A percentile compares a stretch with the other conserved stretches of the same genome.
Evolutionary conservation across 2,888 invertebrate genomes (phyloP).

Genomic region (Scaptomyza tumidula): DNA sequence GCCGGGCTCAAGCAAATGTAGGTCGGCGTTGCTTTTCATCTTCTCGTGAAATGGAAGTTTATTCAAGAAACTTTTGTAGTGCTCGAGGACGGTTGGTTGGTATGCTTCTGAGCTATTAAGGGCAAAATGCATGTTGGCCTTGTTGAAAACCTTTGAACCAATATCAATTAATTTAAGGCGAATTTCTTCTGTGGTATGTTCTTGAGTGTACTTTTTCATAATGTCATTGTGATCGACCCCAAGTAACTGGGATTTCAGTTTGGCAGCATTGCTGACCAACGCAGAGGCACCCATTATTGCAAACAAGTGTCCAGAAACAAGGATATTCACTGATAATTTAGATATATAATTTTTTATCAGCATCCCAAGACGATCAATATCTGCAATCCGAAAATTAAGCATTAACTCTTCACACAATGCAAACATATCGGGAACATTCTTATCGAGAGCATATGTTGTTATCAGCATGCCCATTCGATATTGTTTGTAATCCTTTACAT

Average conservation of each 20-base stretch:
- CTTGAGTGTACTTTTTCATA: constrained; percentile 91
- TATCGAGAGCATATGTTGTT: constrained; percentile 92
- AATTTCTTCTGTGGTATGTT: constrained; percentile 87
- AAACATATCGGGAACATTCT: constrained; percentile 92
- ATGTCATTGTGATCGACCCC: constrained; percentile 92
- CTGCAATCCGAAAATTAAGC: constrained; percentile 88
- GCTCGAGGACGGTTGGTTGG: constrained; percentile 79
- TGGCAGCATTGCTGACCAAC: constrained; percentile 89
- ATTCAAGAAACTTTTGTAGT: constrained; percentile 82
- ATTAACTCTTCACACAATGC: constrained; percentile 92
- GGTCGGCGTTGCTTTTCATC: constrained; percentile 60
- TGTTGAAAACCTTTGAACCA: constrained; percentile 87
- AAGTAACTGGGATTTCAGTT: constrained; percentile 89
- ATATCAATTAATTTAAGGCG: constrained; percentile 88
- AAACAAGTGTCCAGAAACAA: constrained; percentile 91
- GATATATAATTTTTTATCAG: constrained; percentile 91
- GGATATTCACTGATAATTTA: constrained; percentile 91
- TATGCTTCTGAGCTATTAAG: constrained; percentile 87
- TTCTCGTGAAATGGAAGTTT: constrained; percentile 59
- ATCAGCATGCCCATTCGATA: constrained; percentile 91
- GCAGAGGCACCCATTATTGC: constrained; percentile 93
- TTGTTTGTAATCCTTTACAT: constrained; percentile 88
- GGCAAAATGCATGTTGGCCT: constrained; percentile 88
- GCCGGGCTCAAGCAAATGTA: constrained; percentile 85
- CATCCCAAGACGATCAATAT: constrained; percentile 90